These are phyloP conservation scores for Borostomias antarcticus DNA, from an alignment of 2,797 vertebrate genomes.

Conservation along the genomic window DNA sequence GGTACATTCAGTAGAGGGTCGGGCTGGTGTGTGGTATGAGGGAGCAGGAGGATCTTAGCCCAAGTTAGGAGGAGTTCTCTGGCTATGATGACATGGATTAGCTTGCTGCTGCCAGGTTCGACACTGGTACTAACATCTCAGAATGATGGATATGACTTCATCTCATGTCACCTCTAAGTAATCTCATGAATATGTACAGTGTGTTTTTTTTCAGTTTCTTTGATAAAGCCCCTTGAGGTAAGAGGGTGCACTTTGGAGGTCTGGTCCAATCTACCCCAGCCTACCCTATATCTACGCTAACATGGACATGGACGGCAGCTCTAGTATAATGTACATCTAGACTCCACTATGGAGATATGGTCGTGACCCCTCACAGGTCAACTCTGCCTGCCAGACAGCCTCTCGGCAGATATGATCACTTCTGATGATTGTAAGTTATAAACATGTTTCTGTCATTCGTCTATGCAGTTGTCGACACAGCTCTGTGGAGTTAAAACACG, in stretches of 20 bases:
- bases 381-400: not conserved
- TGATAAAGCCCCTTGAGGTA: not conserved
- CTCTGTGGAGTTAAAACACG: conserved; percentile 4
- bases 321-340: not conserved
- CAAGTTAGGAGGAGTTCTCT: not conserved
- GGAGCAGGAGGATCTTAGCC: conserved; percentile 39
- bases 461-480: not conserved
- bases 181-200: too few species aligned
- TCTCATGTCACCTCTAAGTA: too few species aligned
- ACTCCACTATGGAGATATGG: not conserved
- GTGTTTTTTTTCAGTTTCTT: too few species aligned
- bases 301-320: too few species aligned
- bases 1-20: conserved; percentile 62
- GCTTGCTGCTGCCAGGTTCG: too few species aligned
- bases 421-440: not conserved
- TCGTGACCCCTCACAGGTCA: not conserved
- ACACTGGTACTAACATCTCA: too few species aligned
- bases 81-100: too few species aligned
- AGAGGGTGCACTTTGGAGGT: not conserved
- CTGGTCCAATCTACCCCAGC: not conserved
- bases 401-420: not conserved
- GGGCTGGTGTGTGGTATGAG: conserved; percentile 55
- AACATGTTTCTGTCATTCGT: not conserved
- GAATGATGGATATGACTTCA: too few species aligned
- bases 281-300: not conserved